phyloP scores from a whole-genome alignment of 2,113 vertebrate species.

The Scortum barcoo region DNA sequence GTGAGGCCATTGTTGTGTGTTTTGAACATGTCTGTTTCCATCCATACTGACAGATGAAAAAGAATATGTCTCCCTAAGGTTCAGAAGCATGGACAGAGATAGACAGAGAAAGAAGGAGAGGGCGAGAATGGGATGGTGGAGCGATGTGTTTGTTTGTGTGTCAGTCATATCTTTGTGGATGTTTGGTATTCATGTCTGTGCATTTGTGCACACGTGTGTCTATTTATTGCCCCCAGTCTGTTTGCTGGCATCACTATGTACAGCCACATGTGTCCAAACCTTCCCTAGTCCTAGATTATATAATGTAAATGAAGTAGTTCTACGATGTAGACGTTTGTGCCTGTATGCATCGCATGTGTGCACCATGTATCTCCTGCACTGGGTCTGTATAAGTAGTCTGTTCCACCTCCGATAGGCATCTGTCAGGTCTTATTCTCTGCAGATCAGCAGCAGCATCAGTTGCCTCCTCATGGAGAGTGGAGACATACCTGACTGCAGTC shows the following conservation, averaged over 20 bases:
- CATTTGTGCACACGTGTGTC: slow-evolving; percentile 23
- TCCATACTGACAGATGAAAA: slow-evolving; percentile 83
- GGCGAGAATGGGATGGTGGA: slow-evolving; percentile 38
- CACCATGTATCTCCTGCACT: slow-evolving; percentile 18
- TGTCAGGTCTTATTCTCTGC: slow-evolving; percentile 48
- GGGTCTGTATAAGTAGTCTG: slow-evolving; percentile 22
- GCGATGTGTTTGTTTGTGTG: slow-evolving; percentile 49
- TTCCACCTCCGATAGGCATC: slow-evolving; percentile 32
- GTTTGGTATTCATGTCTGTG: slow-evolving; percentile 38
- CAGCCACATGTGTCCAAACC: slow-evolving; percentile 19
- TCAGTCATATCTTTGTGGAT: slow-evolving; percentile 53
- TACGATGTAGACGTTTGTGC: slow-evolving; percentile 16
- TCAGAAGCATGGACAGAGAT: slow-evolving; percentile 72
- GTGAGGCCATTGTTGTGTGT: slow-evolving; percentile 78
- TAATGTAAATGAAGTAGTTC: slow-evolving; percentile 27
- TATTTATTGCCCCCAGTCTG: slow-evolving; percentile 27
- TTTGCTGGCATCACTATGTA: slow-evolving; percentile 23
- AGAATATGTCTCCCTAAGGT: slow-evolving; percentile 78
- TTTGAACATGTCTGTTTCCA: slow-evolving; percentile 80
- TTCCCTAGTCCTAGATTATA: slow-evolving; percentile 8
- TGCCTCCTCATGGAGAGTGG: slow-evolving; percentile 49
- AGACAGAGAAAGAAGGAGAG: slow-evolving; percentile 43
- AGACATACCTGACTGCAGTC: slow-evolving; percentile 57
- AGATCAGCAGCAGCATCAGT: slow-evolving; percentile 57
- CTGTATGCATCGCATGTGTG: slow-evolving; percentile 13